A percentile compares a stretch with the other conserved stretches of the same genome.
phyloP scores from a whole-genome alignment of 2,113 vertebrate genomes.

The Nannobrachium achirus region DNA sequence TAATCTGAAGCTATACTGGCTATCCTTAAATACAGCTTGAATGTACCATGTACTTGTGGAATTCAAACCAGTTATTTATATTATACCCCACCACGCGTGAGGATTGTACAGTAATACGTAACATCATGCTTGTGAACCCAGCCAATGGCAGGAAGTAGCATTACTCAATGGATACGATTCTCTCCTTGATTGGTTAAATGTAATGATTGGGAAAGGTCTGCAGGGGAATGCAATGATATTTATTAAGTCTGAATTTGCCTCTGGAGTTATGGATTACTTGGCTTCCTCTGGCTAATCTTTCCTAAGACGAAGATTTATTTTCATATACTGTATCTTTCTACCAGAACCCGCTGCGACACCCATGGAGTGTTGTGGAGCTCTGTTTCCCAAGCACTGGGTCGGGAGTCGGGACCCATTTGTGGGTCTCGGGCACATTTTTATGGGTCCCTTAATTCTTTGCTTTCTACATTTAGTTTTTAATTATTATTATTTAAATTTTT shows the following conservation, averaged over 20 bases:
- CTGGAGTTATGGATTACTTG: background rate
- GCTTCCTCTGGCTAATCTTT: background rate
- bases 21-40: background rate
- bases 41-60: background rate
- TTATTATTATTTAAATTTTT: too few species aligned
- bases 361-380: too few species aligned
- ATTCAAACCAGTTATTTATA: background rate
- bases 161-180: background rate
- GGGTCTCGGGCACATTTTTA: too few species aligned
- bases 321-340: background rate
- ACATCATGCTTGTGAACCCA: too few species aligned
- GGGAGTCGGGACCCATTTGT: too few species aligned
- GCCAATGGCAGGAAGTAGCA: background rate
- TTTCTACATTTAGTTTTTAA: too few species aligned
- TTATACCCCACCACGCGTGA: background rate
- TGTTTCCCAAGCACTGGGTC: too few species aligned
- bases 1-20: background rate
- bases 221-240: background rate
- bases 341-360: too few species aligned
- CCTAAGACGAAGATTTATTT: slow-evolving; percentile 10
- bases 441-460: too few species aligned
- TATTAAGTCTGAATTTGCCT: background rate
- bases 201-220: background rate
- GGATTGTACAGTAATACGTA: too few species aligned
- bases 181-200: background rate